phyloP scores from a whole-genome alignment of 1,140 invertebrate species.

The Dinoponera quadriceps region DNA sequence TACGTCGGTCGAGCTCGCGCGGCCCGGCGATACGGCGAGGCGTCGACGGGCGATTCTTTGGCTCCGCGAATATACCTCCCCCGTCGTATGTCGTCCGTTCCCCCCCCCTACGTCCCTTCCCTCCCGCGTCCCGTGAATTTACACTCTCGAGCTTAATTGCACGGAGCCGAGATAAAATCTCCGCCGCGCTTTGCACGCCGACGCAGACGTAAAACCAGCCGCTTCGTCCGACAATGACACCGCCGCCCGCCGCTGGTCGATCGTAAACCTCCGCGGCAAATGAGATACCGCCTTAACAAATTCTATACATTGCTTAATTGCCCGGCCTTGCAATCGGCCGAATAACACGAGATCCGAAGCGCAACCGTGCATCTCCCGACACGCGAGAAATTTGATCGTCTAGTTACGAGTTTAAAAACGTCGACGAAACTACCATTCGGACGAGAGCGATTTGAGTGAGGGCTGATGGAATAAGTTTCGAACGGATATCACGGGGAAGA shows the following conservation, averaged over 20 bases:
- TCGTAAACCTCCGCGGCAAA: background rate
- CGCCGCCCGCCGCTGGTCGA: background rate
- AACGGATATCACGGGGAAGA: slow-evolving; percentile 36
- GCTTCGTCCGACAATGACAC: background rate
- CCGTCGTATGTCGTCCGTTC: background rate
- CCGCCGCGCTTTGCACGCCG: too few relatives aligned
- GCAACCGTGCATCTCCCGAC: background rate
- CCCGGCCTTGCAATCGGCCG: background rate
- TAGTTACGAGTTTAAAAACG: slow-evolving; percentile 43
- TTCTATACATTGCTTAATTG: slow-evolving; percentile 3
- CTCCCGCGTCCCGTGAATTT: slow-evolving; percentile 12
- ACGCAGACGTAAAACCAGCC: too few relatives aligned
- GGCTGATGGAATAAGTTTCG: slow-evolving; percentile 62
- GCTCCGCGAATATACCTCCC: slow-evolving; percentile 6
- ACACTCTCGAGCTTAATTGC: slow-evolving; percentile 19
- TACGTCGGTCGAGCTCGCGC: slow-evolving; percentile 66
- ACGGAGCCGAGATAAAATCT: background rate
- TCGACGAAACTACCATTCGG: slow-evolving; percentile 30
- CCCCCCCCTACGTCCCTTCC: background rate
- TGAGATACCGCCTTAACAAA: background rate
- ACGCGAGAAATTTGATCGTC: slow-evolving; percentile 47
- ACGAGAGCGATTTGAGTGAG: slow-evolving; percentile 44
- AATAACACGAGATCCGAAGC: background rate
- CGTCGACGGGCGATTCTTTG: slow-evolving; percentile 25
- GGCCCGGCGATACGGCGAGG: slow-evolving; percentile 40